phyloP scores from a whole-genome alignment of 2,797 vertebrate genomes.

The Todus mexicanus region DNA sequence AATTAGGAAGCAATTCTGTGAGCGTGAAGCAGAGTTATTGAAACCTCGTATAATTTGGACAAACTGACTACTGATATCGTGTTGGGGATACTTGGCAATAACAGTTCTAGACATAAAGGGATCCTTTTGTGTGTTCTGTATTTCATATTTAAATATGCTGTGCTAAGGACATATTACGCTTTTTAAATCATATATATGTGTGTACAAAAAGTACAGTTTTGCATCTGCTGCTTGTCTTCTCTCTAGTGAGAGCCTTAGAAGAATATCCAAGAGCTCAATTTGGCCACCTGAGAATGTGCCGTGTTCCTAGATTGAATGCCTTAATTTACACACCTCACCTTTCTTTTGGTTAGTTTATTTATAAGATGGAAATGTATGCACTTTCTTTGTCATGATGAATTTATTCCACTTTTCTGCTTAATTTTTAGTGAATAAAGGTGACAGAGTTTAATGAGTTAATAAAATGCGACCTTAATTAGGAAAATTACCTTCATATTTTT shows the following conservation, averaged over 20 bases:
- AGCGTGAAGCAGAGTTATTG: neutral
- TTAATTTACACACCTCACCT: constrained; percentile 19
- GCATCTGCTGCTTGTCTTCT: neutral
- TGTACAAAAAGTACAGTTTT: neutral
- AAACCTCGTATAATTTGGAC: neutral
- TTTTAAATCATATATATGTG: neutral
- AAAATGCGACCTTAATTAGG: constrained; percentile 50
- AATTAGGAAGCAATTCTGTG: constrained; percentile 40
- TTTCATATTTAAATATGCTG: neutral
- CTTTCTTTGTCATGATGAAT: constrained; percentile 40
- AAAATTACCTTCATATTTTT: constrained; percentile 49
- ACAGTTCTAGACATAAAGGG: neutral
- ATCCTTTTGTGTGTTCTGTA: neutral
- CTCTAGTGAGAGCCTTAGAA: neutral
- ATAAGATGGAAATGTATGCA: neutral
- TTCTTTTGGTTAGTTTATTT: constrained; percentile 13
- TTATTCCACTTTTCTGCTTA: constrained; percentile 41
- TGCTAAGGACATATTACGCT: neutral
- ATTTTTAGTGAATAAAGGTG: constrained; percentile 53
- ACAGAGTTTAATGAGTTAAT: constrained; percentile 55
- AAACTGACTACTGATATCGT: neutral
- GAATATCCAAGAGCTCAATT: neutral
- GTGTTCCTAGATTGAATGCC: neutral
- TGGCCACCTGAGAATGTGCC: neutral
- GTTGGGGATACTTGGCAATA: neutral